Base-by-base conservation (phyloP, 2,888 invertebrate species). In the Iphiclides podalirius region DNA sequence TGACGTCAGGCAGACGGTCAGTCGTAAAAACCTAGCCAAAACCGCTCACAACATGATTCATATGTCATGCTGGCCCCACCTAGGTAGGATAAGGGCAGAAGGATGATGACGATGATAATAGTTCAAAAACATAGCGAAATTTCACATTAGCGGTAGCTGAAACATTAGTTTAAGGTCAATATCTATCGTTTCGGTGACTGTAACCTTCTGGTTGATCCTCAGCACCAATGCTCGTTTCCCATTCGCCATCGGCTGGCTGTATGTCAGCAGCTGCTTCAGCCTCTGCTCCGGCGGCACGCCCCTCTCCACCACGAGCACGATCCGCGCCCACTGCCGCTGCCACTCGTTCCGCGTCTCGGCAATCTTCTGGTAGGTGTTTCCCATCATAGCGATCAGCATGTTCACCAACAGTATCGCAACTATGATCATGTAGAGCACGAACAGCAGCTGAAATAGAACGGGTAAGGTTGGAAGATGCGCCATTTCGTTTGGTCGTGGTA, bases 311-410 rank as follows among this genome's bases (percentile, higher is more conserved):
- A 99, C 98, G 55, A 99, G 87, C 26, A 99, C 98, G 54, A 99
- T 99, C 59, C 98, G 91, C 0, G 99, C 99, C 98, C 98, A 99
- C 92, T 98, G 91, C 70, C 99, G 89, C 79, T 98, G 98, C 98
- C 98, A 99, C 79, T 99, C 98, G 75, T 98, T 98, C 60, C 96
- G 92, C 0, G 98, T 98, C 82, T 98, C 97, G 0, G 97, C 97
- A 62, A 99, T 98, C 86, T 98, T 96, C 78, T 98, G 97, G 75
- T 99, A 99, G 1, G 99, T 99, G 79, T 98, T 98, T 0, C 98
- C 99, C 99, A 99, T 99, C 98, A 99, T 99, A 56, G 98, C 98
- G 69, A 99, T 99, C 80, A 99, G 90, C 97, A 99, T 97, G 90
- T 99, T 99, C 42, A 99, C 96, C 50, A 99, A 89, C 23, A 99